Base-by-base conservation (phyloP, 2,113 vertebrate genomes). In the Calidris pygmaea region DNA sequence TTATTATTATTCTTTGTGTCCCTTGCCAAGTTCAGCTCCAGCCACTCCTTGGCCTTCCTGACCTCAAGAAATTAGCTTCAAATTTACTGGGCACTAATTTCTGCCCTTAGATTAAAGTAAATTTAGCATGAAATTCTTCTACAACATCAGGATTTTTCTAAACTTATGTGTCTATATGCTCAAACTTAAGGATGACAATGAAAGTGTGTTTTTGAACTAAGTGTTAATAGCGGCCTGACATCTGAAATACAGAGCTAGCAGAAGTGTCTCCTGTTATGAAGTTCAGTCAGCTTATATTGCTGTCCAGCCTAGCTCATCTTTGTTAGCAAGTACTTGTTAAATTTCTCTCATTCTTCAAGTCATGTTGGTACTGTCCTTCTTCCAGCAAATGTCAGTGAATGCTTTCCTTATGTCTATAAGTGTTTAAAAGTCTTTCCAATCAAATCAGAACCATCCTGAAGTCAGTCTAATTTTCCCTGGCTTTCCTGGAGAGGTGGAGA, bases 351-450 rank as follows among this genome's bases (percentile, higher is more conserved):
- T 87, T 91, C 39, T 91, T 94, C 35, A 43, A 81, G 62, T 34
- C 11, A 7, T 90, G 30, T 77, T 84, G 55, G 55, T 95, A 50
- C 58, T 87, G n/a, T 87, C 9, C 18, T 83, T 91, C 39, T 87
- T 95, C 91, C 75, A 94, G 45, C 3, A 90, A 76, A 66, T 53
- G 32, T 63, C 47, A 77, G 47, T 77, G 59, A 85, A 74, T 88
- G 7, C 34, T 65, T 87, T 93, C 37, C n/a, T 50, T 82, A 48
- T 78, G n/a, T 59, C 41, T 89, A 47, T 55, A 79, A 77, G 21
- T 77, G 59, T 60, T 90, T 73, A 84, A 91, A 91, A 83, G 24
- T 41, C 37, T 83, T 94, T 94, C 95, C 82, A 93, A 79, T 55
- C 50, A 96, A 95, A 97, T 83, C 74, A 94, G 53, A 91, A 47